Base-by-base conservation (phyloP, 2,797 vertebrate species). In the Cossypha polioptera region DNA sequence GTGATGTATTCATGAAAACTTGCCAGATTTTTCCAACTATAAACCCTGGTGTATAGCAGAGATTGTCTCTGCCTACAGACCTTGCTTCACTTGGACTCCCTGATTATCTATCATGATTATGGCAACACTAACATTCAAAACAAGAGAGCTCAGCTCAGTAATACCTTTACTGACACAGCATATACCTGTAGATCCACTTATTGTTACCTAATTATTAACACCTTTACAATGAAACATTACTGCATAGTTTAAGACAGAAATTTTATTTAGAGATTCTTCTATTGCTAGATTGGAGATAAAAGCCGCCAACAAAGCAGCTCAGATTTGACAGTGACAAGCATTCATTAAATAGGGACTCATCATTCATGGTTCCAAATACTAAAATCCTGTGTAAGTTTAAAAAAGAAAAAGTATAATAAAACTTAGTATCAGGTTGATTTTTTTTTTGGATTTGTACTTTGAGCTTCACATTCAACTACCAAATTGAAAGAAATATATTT, bases 1-100 rank as follows among this genome's bases (percentile, higher is more conserved):
- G 55, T 63, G 86, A 78, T 53, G 89, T 79, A 87, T 82, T 55
- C 4, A 7, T 81, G 71, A 94, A 96, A 87, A 89, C 63, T 25
- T 91, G 94, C 80, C 91, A 76, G 77, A 12, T 82, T 93, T 92
- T 93, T 85, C 84, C 91, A 93, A 42, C 74, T 50, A 18, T 25
- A 85, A 82, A 26, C 24, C 10, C 19, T 77, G 21, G 33, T 5
- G 20, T 18, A 16, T 0, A 43, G 77, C 58, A 69, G 55, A 91
- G 59, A 69, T 22, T 42, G 45, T 22, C 61, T 69, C 79, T 77
- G 71, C 66, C 80, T 36, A 51, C 42, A 84, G 65, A 72, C 38
- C 62, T 62, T 15, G 29, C 38, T 67, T 78, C 45, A 17, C 68
- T 24, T 22, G 63, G 45, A 35, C 74, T 87, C 36, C n/a, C 40